These are phyloP conservation scores for Cryptoleucopteryx plumbea DNA, from an alignment of 2,113 vertebrate species.

Conservation along the genomic window DNA sequence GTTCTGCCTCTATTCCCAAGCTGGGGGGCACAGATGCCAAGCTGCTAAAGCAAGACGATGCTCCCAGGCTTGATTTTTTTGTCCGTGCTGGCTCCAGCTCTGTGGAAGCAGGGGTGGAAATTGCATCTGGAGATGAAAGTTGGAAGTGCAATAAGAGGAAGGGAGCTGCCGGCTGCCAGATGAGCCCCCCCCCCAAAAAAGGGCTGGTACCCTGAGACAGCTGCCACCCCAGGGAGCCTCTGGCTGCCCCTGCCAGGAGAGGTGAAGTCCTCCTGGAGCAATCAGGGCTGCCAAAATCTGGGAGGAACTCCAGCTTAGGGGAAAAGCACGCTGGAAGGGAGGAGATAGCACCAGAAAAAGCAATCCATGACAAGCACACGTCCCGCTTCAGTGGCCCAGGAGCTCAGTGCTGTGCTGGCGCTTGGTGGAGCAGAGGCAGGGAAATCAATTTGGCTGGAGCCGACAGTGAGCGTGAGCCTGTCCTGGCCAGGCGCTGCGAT, in stretches of 20 bases:
- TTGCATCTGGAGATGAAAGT: background rate
- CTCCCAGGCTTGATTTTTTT: background rate
- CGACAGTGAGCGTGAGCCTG: accelerated
- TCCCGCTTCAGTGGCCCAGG: background rate
- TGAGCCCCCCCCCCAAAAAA: background rate
- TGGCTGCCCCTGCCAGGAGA: background rate
- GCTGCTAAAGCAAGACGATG: background rate
- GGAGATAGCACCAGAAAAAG: background rate
- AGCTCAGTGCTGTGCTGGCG: background rate
- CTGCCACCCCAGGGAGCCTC: background rate
- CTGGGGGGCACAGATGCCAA: accelerated
- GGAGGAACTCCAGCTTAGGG: background rate
- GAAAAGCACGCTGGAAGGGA: background rate
- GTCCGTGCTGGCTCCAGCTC: background rate
- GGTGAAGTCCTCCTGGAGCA: background rate
- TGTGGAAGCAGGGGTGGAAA: background rate
- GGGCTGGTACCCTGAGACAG: background rate
- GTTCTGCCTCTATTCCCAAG: background rate
- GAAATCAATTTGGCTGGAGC: background rate
- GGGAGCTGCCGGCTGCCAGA: background rate
- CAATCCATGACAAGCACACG: background rate
- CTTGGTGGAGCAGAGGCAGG: background rate
- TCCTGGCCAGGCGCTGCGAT: accelerated
- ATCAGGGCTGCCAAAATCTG: background rate
- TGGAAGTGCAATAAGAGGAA: background rate